These are phyloP conservation scores for Brachyalestes nurse DNA, from an alignment of 2,797 vertebrate genomes.

Conservation along the genomic window DNA sequence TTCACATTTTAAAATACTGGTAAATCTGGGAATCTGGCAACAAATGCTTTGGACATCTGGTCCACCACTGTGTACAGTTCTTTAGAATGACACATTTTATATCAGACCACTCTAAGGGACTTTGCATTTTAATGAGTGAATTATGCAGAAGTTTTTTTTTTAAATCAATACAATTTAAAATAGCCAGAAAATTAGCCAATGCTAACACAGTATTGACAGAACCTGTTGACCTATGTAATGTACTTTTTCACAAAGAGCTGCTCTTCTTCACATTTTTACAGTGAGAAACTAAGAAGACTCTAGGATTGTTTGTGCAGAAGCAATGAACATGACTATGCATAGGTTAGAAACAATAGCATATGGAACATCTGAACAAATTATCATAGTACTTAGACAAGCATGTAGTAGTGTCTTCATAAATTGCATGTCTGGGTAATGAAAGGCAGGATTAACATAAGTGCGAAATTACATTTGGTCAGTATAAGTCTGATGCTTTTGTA, in stretches of 20 bases:
- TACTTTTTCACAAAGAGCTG: neutral
- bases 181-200: no score
- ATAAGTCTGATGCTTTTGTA: neutral
- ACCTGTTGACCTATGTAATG: neutral
- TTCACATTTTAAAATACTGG: no score
- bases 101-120: neutral
- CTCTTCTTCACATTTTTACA: slow-evolving; percentile 2
- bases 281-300: no score
- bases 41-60: neutral
- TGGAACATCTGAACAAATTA: no score
- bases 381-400: neutral
- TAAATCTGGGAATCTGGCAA: no score
- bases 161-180: no score
- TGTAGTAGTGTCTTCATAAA: neutral
- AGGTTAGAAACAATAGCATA: neutral
- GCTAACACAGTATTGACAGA: neutral
- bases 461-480: neutral
- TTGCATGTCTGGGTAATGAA: neutral
- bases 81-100: no score
- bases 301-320: neutral
- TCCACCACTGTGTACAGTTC: neutral
- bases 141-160: no score
- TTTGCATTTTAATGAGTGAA: neutral
- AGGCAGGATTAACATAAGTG: neutral
- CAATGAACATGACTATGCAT: neutral